Base-by-base conservation (phyloP, 2,888 invertebrate genomes). In the Dasysyrphus albostriatus region DNA sequence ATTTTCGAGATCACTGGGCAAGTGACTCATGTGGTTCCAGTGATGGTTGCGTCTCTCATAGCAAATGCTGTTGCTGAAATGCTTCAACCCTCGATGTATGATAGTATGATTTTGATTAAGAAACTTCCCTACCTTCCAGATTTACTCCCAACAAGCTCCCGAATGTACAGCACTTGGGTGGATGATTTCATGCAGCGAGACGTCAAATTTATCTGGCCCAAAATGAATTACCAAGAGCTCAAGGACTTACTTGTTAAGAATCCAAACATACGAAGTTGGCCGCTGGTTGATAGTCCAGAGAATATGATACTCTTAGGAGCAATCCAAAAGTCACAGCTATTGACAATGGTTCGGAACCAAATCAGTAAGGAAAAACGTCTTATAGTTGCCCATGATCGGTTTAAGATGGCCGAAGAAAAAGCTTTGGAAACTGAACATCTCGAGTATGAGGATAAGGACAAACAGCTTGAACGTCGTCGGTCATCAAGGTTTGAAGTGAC, bases 1-100 rank as follows among this genome's bases (percentile, higher is more conserved):
- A 97, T 99, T 81, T 98, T 98, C 93, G 99, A 99, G 93, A 97
- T 99, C 96, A 99, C 99, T 0, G 99, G 99, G 37, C 99, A 99
- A 94, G 98, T 99, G 89, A 97, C 98, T 0, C 98, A 99, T 91
- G 96, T 99, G 47, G 95, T 99, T 56, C 99, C 98, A 0, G 97
- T 98, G 78, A 98, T 98, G 97, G 97, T 99, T 88, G 97, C 99
- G 0, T 99, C 99, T 0, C 93, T 99, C 70, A 96, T 99, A 19
- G 96, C 99, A 32, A 99, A 99, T 93, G 99, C 98, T 0, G 96
- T 98, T n/a, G 98, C 98, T 0, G 96, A 98, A 32, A 93, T 98
- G 24, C 94, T 99, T 7, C 98, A 98, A 90, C 99, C 99, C 0
- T 99, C 99, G 51, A 97, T 99, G 92, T 99, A 99, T 93, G 99